Conservation (phyloP, 2,797 vertebrate species). For the Poecilia velifera region DNA sequence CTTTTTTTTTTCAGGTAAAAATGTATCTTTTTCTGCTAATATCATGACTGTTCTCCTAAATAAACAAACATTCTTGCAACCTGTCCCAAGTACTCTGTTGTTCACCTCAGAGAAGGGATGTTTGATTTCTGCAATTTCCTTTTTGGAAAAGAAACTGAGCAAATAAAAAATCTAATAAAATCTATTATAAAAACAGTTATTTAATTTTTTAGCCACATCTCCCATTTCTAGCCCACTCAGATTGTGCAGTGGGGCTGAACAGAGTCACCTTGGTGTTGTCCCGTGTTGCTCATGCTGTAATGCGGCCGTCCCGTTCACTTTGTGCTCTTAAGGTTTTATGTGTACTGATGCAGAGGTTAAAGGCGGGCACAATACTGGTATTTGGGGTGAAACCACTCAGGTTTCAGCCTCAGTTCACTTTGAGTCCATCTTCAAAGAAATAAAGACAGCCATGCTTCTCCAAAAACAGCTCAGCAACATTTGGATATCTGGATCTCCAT, state of each 20-base stretch:
- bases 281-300: conserved; percentile 3
- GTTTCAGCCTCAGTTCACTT: conserved; percentile 2
- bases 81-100: too few relatives aligned
- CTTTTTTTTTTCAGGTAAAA: too few relatives aligned
- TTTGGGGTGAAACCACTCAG: conserved; percentile 50
- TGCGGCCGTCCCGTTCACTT: conserved; percentile 4
- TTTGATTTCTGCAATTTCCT: too few relatives aligned
- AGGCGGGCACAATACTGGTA: conserved; percentile 48
- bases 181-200: too few relatives aligned
- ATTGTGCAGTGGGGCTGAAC: conserved; percentile 6
- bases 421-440: neutral
- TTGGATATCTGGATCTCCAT: neutral
- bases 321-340: conserved; percentile 15
- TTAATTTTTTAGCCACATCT: too few relatives aligned
- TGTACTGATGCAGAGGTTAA: conserved; percentile 15
- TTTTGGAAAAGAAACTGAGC: too few relatives aligned
- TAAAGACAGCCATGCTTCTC: neutral
- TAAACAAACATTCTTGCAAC: too few relatives aligned
- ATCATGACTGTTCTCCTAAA: too few relatives aligned
- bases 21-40: too few relatives aligned
- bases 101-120: too few relatives aligned
- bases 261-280: conserved; percentile 18
- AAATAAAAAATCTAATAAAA: too few relatives aligned
- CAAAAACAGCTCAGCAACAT: neutral
- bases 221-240: conserved; percentile 1